Evolutionary conservation across 2,888 invertebrate species (phyloP), one percentile per base, ranked within the genome.

Genomic region (Drosophila flavopinicola): DNA sequence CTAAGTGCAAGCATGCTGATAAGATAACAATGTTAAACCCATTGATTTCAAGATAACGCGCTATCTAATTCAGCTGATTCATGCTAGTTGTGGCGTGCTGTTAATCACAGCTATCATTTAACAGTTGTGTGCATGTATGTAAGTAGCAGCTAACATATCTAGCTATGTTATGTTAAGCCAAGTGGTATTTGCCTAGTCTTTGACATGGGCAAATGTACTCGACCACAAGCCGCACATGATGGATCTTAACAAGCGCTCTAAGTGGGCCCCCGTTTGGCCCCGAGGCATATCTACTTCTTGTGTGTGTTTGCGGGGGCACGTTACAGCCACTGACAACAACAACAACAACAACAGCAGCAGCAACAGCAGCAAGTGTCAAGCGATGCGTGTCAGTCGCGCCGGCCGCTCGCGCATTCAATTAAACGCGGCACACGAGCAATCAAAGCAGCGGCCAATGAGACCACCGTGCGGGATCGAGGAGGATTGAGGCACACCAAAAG

Each of bases 391-490:
- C 69, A 52, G 38, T 51, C 58, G 35, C 54, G 41, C 4, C 52
- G 71, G 11, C 9, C 9, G 9, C 44, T 44, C 29, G 30, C 59
- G 56, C 69, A 59, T 69, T 78, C 58, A 85, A 80, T 79, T 79
- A 73, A 78, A 60, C 49, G 75, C 69, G 59, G 48, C 72, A 56
- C 72, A 56, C 73, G 35, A 78, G 82, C 72, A 84, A 82, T 82
- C 79, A 78, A 83, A 76, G 79, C 67, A 44, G 17, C 51, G 37
- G 38, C 32, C 58, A 51, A 13, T 42, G 45, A 71, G 69, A 78
- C 76, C 75, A 73, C 69, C 77, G 60, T 64, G 64, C 47, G 52
- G 51, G 45, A 51, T 51, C 58, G 48, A 38, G 17, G 23, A 48
- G 51, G 45, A 51, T 51, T 63, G 48, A 38, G 17, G 23, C 15